A percentile compares a stretch with the other conserved stretches of the same genome.
Evolutionary conservation across 2,113 vertebrate genomes (phyloP).

Genomic region (Lagopus leucura): DNA sequence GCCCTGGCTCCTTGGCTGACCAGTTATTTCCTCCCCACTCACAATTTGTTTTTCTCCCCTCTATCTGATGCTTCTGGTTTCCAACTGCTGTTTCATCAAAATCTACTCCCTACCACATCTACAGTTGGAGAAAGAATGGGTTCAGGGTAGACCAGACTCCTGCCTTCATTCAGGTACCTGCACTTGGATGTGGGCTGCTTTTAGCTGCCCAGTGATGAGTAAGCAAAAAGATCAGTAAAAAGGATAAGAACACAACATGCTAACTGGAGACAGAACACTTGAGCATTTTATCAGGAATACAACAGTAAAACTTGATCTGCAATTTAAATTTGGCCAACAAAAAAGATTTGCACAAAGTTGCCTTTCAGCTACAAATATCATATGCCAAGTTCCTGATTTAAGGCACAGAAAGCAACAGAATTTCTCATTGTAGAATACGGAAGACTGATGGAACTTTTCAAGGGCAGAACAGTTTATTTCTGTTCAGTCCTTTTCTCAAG

Average conservation of each 20-base stretch:
- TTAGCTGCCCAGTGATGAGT: neutral
- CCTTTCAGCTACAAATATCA: slow-evolving; percentile 25
- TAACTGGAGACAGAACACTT: neutral
- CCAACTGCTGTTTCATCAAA: neutral
- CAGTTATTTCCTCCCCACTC: neutral
- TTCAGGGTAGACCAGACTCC: neutral
- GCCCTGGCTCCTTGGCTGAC: rapidly evolving
- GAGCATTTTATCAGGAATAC: neutral
- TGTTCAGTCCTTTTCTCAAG: slow-evolving; percentile 19
- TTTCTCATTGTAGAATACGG: neutral
- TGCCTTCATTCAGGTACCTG: neutral
- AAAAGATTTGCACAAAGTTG: neutral
- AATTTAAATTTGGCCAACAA: slow-evolving; percentile 29
- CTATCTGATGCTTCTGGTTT: neutral
- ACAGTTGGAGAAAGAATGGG: neutral
- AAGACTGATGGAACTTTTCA: slow-evolving; percentile 11
- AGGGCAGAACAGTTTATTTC: slow-evolving; percentile 36
- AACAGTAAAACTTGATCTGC: neutral
- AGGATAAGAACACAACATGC: neutral
- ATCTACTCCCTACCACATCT: neutral
- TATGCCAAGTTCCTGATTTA: neutral
- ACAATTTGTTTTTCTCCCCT: neutral
- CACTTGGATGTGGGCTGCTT: neutral
- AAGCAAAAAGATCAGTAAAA: neutral
- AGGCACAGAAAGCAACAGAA: slow-evolving; percentile 8